Conservation (phyloP, 2,113 vertebrate genomes). For the Ophthalmolycus amberensis region DNA sequence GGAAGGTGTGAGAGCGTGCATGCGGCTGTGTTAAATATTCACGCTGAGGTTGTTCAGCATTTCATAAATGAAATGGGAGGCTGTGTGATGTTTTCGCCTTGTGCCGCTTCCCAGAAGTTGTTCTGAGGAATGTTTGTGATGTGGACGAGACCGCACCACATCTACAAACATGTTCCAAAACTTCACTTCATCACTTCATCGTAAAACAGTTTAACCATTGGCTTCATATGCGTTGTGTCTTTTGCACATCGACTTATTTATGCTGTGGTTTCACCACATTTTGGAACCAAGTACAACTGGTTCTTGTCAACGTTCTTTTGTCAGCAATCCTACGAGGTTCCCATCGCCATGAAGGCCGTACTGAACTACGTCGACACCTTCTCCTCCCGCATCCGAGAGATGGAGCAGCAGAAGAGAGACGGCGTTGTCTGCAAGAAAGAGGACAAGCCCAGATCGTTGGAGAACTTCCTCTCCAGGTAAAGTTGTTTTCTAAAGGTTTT, state of each 20-base stretch:
- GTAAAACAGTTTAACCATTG: slow-evolving; percentile 6
- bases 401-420: slow-evolving; percentile 97
- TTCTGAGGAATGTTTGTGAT: slow-evolving; percentile 19
- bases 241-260: slow-evolving; percentile 25
- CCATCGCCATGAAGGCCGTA: slow-evolving; percentile 96
- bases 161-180: slow-evolving; percentile 15
- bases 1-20: not conserved
- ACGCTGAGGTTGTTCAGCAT: not conserved
- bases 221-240: not conserved
- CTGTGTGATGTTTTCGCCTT: not conserved
- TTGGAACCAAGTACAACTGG: not conserved
- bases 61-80: not conserved
- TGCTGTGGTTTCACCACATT: slow-evolving; percentile 9
- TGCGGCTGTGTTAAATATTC: slow-evolving; percentile 1
- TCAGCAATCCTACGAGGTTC: slow-evolving; percentile 98
- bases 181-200: slow-evolving; percentile 2
- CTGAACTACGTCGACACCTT: slow-evolving; percentile 96
- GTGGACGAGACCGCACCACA: slow-evolving; percentile 7
- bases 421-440: slow-evolving; percentile 94
- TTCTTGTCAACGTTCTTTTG: slow-evolving; percentile 23
- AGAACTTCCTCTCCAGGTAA: slow-evolving; percentile 97
- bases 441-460: slow-evolving; percentile 95
- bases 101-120: slow-evolving; percentile 28
- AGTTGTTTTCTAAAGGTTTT: not conserved
- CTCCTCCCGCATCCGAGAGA: slow-evolving; percentile 95